phyloP scores from a whole-genome alignment of 2,888 invertebrate species.

The Caenorhabditis parvicauda region DNA sequence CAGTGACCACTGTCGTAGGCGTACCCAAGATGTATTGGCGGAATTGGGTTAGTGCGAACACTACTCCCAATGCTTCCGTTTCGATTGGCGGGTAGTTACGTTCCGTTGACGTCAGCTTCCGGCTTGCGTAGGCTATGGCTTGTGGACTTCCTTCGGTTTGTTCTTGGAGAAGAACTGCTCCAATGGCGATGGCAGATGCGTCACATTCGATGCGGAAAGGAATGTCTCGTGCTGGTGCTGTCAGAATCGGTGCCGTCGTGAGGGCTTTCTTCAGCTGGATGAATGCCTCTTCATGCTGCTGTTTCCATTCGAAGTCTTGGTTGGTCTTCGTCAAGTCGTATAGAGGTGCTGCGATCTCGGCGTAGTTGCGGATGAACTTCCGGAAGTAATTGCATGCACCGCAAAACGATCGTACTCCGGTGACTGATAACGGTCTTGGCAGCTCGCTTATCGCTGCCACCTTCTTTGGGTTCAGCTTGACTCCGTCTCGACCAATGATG shows the following conservation, averaged over 20 bases:
- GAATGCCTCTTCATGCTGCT: constrained; percentile 9
- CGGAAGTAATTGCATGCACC: constrained; percentile 17
- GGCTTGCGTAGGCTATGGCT: constrained; percentile 10
- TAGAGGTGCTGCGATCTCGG: constrained; percentile 12
- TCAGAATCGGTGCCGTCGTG: constrained; percentile 11
- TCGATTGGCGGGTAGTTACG: constrained; percentile 13
- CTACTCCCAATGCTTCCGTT: constrained; percentile 16
- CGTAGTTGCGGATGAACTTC: constrained; percentile 16
- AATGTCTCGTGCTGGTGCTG: constrained; percentile 5
- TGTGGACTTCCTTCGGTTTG: constrained; percentile 2
- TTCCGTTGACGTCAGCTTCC: constrained; percentile 11
- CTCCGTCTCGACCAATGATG: constrained; percentile 19
- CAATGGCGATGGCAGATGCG: constrained; percentile 14
- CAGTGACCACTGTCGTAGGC: constrained; percentile 9
- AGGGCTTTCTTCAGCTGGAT: constrained; percentile 7
- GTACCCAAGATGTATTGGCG: constrained; percentile 15
- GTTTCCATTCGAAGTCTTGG: constrained; percentile 10
- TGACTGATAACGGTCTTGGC: constrained; percentile 12
- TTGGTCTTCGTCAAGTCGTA: constrained; percentile 12
- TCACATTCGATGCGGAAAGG: constrained; percentile 25
- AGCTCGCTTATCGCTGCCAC: constrained; percentile 10
- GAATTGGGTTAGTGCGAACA: constrained; percentile 11
- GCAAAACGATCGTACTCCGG: constrained; percentile 16
- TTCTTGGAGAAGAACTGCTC: constrained; percentile 17
- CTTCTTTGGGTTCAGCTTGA: constrained; percentile 25